A percentile compares a stretch with the other conserved stretches of the same genome.
Conservation (phyloP, 2,113 vertebrate species). For the Lipophrys pholis region DNA sequence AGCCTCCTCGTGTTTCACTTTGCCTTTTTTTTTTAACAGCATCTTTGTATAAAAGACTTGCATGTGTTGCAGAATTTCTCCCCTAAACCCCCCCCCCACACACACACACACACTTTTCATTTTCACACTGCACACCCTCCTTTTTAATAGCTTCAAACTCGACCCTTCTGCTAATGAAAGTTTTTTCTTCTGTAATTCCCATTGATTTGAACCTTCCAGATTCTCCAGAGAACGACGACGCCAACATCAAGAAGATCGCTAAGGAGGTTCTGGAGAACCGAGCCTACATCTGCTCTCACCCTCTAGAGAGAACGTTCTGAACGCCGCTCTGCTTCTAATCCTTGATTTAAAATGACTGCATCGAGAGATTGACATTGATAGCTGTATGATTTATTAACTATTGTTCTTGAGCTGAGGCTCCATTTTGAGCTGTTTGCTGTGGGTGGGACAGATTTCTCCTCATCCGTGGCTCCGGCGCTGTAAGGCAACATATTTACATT, state of each 20-base stretch:
- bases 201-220: constrained; percentile 77
- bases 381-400: neutral
- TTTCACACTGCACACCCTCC: constrained; percentile 18
- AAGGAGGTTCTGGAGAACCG: constrained; percentile 88
- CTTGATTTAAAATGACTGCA: constrained; percentile 2
- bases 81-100: constrained; percentile 16
- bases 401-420: constrained; percentile 7
- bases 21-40: constrained; percentile 45
- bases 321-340: too few species aligned
- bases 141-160: too few species aligned
- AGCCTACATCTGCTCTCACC: constrained; percentile 90
- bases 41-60: constrained; percentile 64
- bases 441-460: neutral
- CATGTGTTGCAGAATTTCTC: constrained; percentile 70
- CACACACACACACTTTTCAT: constrained; percentile 46
- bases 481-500: neutral
- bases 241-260: constrained; percentile 91
- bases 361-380: constrained; percentile 10
- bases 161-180: neutral
- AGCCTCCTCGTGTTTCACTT: constrained; percentile 33
- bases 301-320: constrained; percentile 91
- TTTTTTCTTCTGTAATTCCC: constrained; percentile 30
- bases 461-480: too few species aligned
- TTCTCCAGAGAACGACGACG: constrained; percentile 91
- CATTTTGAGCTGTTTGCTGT: constrained; percentile 10